A percentile compares a stretch with the other conserved stretches of the same genome.
Conservation (phyloP, 1,140 invertebrate species). For the Drosophila takahashii region DNA sequence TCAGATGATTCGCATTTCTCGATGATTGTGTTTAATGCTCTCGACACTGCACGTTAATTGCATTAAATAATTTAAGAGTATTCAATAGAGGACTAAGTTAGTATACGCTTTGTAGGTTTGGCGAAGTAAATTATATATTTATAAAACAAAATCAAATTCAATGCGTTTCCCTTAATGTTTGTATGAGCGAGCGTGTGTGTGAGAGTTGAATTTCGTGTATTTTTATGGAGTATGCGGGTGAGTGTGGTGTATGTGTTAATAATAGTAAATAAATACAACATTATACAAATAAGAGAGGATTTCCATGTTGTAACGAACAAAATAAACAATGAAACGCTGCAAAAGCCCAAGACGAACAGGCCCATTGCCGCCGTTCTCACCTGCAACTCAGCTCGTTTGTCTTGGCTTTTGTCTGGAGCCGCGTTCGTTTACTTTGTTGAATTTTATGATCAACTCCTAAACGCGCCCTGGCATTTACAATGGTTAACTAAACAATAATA, state of each 20-base stretch:
- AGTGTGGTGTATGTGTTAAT: slow-evolving; percentile 45
- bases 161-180: slow-evolving; percentile 35
- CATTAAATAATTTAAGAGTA: slow-evolving; percentile 81
- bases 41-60: slow-evolving; percentile 38
- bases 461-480: slow-evolving; percentile 23
- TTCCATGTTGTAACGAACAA: slow-evolving; percentile 49
- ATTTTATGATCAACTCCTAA: slow-evolving; percentile 13
- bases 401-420: slow-evolving; percentile 3
- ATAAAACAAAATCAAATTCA: slow-evolving; percentile 75
- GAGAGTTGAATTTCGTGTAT: slow-evolving; percentile 10
- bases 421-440: slow-evolving; percentile 14
- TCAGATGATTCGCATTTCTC: slow-evolving; percentile 38
- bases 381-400: neutral
- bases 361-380: neutral
- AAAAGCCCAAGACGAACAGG: slow-evolving; percentile 28
- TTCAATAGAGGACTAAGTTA: slow-evolving; percentile 78
- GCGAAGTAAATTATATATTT: slow-evolving; percentile 72
- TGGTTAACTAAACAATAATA: slow-evolving; percentile 72
- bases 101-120: slow-evolving; percentile 75
- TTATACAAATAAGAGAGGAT: slow-evolving; percentile 74
- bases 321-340: slow-evolving; percentile 52
- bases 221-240: slow-evolving; percentile 19
- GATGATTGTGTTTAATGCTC: slow-evolving; percentile 56
- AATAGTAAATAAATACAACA: slow-evolving; percentile 76
- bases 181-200: slow-evolving; percentile 31